phyloP scores from a whole-genome alignment of 2,113 vertebrate genomes.

The Hippolais icterina region DNA sequence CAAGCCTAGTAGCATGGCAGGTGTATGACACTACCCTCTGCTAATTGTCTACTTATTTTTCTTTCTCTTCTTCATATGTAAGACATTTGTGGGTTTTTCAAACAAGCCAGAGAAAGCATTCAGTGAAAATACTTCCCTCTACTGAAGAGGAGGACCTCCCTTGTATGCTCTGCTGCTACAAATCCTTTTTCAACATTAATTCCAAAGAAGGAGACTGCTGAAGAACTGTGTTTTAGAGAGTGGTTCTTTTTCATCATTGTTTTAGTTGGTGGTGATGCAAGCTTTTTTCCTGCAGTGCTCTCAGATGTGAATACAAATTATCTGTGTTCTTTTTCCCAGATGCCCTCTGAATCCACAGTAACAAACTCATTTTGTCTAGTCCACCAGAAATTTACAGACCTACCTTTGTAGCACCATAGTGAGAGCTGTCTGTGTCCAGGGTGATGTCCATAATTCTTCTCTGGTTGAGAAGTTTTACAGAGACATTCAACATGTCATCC shows the following conservation, averaged over 20 bases:
- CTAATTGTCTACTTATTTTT: not conserved
- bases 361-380: not conserved
- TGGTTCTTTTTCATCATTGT: not conserved
- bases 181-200: not conserved
- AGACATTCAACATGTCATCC: not conserved
- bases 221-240: not conserved
- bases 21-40: not conserved
- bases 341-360: not conserved
- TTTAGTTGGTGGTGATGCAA: not conserved
- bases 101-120: not conserved
- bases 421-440: not conserved
- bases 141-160: not conserved
- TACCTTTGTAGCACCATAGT: not conserved
- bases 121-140: not conserved
- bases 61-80: not conserved
- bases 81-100: not conserved
- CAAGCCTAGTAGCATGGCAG: not conserved
- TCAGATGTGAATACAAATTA: slow-evolving; percentile 10
- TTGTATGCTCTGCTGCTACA: not conserved
- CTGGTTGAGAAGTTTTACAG: not conserved
- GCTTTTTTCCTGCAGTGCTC: not conserved
- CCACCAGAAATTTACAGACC: not conserved
- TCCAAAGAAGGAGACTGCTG: not conserved
- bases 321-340: not conserved
- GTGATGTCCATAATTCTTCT: not conserved